Evolutionary conservation across 2,113 vertebrate species (phyloP), one percentile per base, ranked within the genome.

Genomic region (Brachypodius melanocephalos): DNA sequence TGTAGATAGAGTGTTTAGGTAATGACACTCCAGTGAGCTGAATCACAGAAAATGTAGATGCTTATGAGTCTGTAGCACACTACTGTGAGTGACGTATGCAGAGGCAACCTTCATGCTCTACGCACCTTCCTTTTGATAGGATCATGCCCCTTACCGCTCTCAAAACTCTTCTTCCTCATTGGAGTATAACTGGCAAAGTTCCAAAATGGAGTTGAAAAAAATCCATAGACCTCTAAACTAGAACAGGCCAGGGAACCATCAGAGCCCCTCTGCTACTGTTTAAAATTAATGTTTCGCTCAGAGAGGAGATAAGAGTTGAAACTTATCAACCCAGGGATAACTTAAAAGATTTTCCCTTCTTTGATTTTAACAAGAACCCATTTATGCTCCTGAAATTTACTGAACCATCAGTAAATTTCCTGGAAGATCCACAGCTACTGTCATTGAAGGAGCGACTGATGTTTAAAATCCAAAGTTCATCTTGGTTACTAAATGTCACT

Each of bases 281-380:
- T 69, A 88, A 83, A 78, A 96, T 36, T 42, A 71, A 57, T 88
- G 26, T 74, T 66, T 85, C 10, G 10, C 80, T 82, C 55, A 15
- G 14, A 88, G 46, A 48, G 12, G 43, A 62, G 79, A 85, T 66
- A 80, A 71, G 52, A 82, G 36, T 40, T 25, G 54, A 40, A 92
- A 49, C 26, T 91, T 80, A 45, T 68, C 36, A 89, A 55, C 26
- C 5, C 54, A 73, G 32, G 14, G 18, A 69, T 86, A 62, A 63
- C 63, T 95, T 76, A 52, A 75, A 85, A 92, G 52, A 19, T 29
- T 65, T 85, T 66, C 5, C 8, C 21, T 54, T 82, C 52, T 88
- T 88, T 83, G 75, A 82, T 88, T 61, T 79, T 71, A 54, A 55
- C 59, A 88, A 78, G 31, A 93, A 80, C 8, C 3, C 63, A 21